These are phyloP conservation scores for Antidorcas marsupialis DNA, from an alignment of 2,113 vertebrate genomes.

Conservation along the genomic window DNA sequence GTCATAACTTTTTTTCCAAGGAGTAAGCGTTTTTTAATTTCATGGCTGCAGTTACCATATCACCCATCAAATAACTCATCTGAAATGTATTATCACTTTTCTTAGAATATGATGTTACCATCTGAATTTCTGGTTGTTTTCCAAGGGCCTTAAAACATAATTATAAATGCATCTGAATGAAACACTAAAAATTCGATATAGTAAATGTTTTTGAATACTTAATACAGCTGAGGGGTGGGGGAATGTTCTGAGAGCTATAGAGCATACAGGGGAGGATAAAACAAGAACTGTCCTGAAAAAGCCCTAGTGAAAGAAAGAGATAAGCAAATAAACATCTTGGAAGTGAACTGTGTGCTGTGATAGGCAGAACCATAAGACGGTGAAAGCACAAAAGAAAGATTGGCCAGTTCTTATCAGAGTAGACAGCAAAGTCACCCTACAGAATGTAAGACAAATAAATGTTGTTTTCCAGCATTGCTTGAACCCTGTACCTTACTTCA, in stretches of 20 bases:
- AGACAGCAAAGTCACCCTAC: background rate
- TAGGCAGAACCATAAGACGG: background rate
- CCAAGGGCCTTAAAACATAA: slow-evolving; percentile 39
- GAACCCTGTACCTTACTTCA: background rate
- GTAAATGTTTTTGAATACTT: slow-evolving; percentile 27
- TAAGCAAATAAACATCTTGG: background rate
- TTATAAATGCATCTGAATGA: slow-evolving; percentile 42
- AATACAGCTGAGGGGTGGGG: background rate
- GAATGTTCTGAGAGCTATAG: background rate
- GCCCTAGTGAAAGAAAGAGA: background rate
- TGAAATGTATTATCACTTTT: slow-evolving; percentile 16
- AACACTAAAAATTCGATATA: slow-evolving; percentile 20
- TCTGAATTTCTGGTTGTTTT: slow-evolving; percentile 47
- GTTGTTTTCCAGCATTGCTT: background rate
- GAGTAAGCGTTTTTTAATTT: no score
- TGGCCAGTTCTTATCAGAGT: background rate
- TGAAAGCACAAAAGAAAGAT: background rate
- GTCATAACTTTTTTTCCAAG: no score
- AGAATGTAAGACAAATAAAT: background rate
- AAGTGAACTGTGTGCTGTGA: background rate
- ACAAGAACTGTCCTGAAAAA: background rate
- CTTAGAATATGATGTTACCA: slow-evolving; percentile 6
- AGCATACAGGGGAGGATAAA: background rate
- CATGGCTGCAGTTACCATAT: background rate
- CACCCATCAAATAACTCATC: slow-evolving; percentile 12